phyloP scores from a whole-genome alignment of 2,797 vertebrate species.

The Adrianichthys oophorus region DNA sequence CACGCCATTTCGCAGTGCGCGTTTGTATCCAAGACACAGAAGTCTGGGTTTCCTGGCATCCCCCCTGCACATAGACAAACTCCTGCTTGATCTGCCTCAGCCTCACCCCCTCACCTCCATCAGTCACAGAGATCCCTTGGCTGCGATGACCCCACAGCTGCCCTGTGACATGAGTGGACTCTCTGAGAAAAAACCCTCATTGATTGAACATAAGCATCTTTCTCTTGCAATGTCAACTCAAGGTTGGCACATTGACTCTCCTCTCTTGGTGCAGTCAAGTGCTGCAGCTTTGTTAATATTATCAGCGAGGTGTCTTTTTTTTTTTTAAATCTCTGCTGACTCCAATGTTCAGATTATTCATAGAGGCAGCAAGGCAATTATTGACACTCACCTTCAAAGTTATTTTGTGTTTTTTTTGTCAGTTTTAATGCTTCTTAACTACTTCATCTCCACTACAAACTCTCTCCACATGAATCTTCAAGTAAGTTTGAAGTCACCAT shows the following conservation, averaged over 20 bases:
- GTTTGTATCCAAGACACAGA: slow-evolving; percentile 31
- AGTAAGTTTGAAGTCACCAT: slow-evolving; percentile 21
- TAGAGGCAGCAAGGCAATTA: slow-evolving; percentile 45
- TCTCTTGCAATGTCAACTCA: slow-evolving; percentile 71
- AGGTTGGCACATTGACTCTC: slow-evolving; percentile 55
- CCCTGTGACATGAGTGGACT: slow-evolving; percentile 76
- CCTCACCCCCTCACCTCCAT: slow-evolving; percentile 66
- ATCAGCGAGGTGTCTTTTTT: slow-evolving; percentile 29
- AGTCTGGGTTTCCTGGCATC: slow-evolving; percentile 11
- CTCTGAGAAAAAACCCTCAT: slow-evolving; percentile 72
- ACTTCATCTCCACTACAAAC: slow-evolving; percentile 31
- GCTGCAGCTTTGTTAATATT: slow-evolving; percentile 49
- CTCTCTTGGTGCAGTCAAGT: slow-evolving; percentile 24
- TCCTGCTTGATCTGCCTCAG: slow-evolving; percentile 21
- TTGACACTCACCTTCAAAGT: slow-evolving; percentile 39
- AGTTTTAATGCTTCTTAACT: slow-evolving; percentile 53
- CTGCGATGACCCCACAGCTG: slow-evolving; percentile 70
- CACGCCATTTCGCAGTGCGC: slow-evolving; percentile 14
- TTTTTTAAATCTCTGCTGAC: slow-evolving; percentile 50
- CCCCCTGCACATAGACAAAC: slow-evolving; percentile 8
- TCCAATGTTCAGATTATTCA: slow-evolving; percentile 53
- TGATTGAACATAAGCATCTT: slow-evolving; percentile 63
- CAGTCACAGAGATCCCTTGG: slow-evolving; percentile 64
- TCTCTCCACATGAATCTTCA: slow-evolving; percentile 49
- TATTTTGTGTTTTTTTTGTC: slow-evolving; percentile 15